A percentile compares a stretch with the other conserved stretches of the same genome.
Evolutionary conservation across 1,140 invertebrate species (phyloP).

Genomic region (Zaprionus vittiger): DNA sequence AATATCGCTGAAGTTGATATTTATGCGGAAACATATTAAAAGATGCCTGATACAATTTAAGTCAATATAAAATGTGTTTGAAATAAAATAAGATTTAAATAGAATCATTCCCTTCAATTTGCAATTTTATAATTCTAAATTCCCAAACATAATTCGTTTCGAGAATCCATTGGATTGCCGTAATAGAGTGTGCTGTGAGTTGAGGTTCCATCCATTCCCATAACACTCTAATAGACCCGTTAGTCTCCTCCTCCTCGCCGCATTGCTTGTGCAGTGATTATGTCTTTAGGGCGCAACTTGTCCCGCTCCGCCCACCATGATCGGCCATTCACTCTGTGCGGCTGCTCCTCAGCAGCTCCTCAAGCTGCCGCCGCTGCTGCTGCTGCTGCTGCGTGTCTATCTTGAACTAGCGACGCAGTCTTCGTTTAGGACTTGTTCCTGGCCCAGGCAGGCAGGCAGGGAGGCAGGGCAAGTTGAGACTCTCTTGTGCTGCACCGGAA

Average conservation of each 20-base stretch:
- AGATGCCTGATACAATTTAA: no score
- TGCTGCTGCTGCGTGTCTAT: conserved; percentile 10
- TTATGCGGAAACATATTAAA: no score
- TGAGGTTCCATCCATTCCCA: neutral
- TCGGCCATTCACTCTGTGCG: conserved; percentile 6
- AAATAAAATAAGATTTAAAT: no score
- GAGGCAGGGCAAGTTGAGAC: neutral
- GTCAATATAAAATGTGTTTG: no score
- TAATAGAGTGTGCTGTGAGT: no score
- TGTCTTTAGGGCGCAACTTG: conserved; percentile 4
- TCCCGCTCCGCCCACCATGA: conserved; percentile 3
- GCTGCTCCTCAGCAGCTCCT: neutral
- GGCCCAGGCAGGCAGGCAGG: neutral
- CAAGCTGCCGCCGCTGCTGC: neutral
- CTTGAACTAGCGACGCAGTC: conserved; percentile 10
- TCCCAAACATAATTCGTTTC: no score
- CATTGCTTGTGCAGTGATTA: conserved; percentile 13
- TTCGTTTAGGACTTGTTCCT: conserved; percentile 12
- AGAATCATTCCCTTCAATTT: no score
- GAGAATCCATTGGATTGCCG: no score
- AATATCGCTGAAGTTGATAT: no score
- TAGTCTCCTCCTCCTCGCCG: neutral
- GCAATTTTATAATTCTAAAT: no score
- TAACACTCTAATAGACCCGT: neutral
- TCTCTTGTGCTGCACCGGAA: conserved; percentile 30